Conservation (phyloP, 1,140 invertebrate genomes). For the Atta colombica region DNA sequence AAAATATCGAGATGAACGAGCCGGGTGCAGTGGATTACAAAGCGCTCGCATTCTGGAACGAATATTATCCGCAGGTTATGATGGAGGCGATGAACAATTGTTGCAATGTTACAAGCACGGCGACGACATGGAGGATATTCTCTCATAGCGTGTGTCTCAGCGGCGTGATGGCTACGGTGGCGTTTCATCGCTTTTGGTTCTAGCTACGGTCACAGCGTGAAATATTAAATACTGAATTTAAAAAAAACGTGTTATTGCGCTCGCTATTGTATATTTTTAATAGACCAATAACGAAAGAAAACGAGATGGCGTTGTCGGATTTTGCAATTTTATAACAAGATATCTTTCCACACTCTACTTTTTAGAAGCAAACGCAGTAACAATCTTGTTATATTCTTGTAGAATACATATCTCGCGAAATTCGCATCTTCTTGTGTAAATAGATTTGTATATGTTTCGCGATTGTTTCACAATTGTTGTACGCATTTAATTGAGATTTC, state of each 20-base stretch:
- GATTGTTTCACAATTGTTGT: conserved; percentile 13
- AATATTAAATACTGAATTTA: conserved; percentile 35
- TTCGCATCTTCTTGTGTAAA: conserved; percentile 7
- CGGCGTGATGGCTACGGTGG: background rate
- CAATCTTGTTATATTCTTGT: conserved; percentile 36
- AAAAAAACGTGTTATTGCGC: conserved; percentile 33
- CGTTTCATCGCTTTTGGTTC: conserved; percentile 37
- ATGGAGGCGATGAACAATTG: conserved; percentile 89
- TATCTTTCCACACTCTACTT: conserved; percentile 28
- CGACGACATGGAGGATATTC: conserved; percentile 33
- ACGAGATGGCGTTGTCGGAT: background rate
- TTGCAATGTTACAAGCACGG: conserved; percentile 87
- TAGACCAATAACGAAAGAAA: conserved; percentile 35
- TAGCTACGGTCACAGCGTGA: conserved; percentile 27
- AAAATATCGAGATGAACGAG: conserved; percentile 91
- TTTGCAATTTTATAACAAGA: conserved; percentile 55
- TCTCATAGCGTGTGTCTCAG: conserved; percentile 12
- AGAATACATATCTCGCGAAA: conserved; percentile 33
- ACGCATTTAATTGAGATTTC: conserved; percentile 17
- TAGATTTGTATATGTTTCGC: background rate
- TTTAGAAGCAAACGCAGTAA: conserved; percentile 42
- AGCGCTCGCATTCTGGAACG: conserved; percentile 93
- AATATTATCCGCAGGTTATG: conserved; percentile 92
- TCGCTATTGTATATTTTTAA: conserved; percentile 53
- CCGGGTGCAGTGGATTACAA: conserved; percentile 90